These are phyloP conservation scores for Lagria hirta DNA, from an alignment of 2,888 invertebrate genomes.

Conservation along the genomic window DNA sequence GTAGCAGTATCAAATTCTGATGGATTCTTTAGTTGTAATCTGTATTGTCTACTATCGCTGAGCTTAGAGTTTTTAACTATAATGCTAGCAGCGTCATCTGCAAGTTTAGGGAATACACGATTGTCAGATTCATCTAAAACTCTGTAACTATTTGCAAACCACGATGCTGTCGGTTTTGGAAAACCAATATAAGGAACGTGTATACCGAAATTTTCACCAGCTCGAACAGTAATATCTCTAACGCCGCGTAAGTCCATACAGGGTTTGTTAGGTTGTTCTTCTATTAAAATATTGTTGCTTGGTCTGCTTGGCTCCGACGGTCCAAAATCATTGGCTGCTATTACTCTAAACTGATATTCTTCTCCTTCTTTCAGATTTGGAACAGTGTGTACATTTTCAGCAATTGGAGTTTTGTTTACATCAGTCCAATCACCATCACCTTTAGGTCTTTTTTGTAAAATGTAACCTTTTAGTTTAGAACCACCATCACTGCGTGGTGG, in stretches of 20 bases:
- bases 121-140: conserved; percentile 76
- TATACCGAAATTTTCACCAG: conserved; percentile 97
- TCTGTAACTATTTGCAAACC: conserved; percentile 88
- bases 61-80: conserved; percentile 92
- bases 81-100: conserved; percentile 86
- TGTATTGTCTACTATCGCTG: conserved; percentile 87
- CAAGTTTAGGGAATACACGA: conserved; percentile 77
- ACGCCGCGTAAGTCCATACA: conserved; percentile 92
- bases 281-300: conserved; percentile 75
- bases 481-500: conserved; percentile 88
- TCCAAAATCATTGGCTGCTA: conserved; percentile 89
- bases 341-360: conserved; percentile 93
- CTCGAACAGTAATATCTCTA: conserved; percentile 93
- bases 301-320: conserved; percentile 82
- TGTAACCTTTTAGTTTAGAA: conserved; percentile 87
- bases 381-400: conserved; percentile 76
- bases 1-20: conserved; percentile 95
- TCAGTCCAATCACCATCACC: conserved; percentile 83
- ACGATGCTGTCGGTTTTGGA: conserved; percentile 92
- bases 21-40: conserved; percentile 88
- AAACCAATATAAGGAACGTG: conserved; percentile 94
- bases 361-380: conserved; percentile 88
- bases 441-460: conserved; percentile 84
- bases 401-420: conserved; percentile 77
- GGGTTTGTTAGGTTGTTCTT: conserved; percentile 94